Evolutionary conservation across 2,888 invertebrate species (phyloP), one percentile per base, ranked within the genome.

Genomic region (Catocala sponsa): DNA sequence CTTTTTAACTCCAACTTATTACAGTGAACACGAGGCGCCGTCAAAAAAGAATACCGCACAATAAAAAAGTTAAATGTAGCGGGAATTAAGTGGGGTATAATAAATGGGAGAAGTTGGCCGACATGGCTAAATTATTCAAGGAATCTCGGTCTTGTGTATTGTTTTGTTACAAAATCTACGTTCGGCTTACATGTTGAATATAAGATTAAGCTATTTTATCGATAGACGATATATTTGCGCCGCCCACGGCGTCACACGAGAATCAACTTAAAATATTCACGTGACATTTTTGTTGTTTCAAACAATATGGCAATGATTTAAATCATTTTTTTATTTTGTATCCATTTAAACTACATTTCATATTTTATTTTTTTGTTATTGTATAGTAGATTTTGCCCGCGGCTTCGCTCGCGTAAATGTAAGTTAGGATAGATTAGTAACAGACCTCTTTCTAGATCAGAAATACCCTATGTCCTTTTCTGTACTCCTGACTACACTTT

Each of bases 41-140:
- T 50, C 11, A 38, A 41, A 41, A 32, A 46, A 47, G 9, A 4
- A 47, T 11, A 59, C 9, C n/a, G 52, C 25, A 25, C 50, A 25
- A 60, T 55, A 64, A 46, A 61, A 70, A 63, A 68, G 53, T 68
- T 61, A 59, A 68, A 62, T 58, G 43, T 65, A 52, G 42, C 58
- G 35, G 48, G 49, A 59, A 72, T 56, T 72, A 70, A 71, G 65
- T 63, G 59, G 57, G 56, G 58, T 46, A 73, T 70, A 76, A 80
- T 51, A 72, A 74, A 78, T 74, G 73, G 64, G 5, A 10, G 41
- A 57, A 70, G 72, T 76, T 78, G 13, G 49, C 62, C 52, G 32
- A 46, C 56, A 42, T 52, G 41, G 57, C 48, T 55, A 63, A 78
- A 77, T 77, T 68, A 79, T 77, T 62, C 62, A 25, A 7, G n/a